Conservation (phyloP, 2,113 vertebrate genomes). For the Prunella himalayana region DNA sequence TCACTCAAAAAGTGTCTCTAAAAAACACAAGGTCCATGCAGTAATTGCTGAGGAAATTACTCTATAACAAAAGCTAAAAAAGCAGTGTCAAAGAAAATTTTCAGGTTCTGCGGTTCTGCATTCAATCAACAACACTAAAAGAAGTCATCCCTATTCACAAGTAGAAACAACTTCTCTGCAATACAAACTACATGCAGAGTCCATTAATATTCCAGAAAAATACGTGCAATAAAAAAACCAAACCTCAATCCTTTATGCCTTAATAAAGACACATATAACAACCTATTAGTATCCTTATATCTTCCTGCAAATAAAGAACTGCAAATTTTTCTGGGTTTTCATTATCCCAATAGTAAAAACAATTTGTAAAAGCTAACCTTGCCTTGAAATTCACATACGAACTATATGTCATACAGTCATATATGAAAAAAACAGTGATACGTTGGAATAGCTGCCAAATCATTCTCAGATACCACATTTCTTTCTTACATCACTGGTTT, state of each 20-base stretch:
- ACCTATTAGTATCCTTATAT: not conserved
- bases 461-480: not conserved
- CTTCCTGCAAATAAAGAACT: not conserved
- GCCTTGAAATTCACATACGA: not conserved
- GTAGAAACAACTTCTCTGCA: not conserved
- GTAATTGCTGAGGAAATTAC: not conserved
- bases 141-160: not conserved
- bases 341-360: not conserved
- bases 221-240: not conserved
- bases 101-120: not conserved
- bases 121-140: not conserved
- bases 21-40: not conserved
- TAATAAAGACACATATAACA: not conserved
- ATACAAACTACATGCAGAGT: not conserved
- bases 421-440: not conserved
- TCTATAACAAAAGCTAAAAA: not conserved
- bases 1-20: not conserved
- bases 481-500: not conserved
- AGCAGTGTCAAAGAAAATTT: not conserved
- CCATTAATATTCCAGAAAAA: not conserved
- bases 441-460: not conserved
- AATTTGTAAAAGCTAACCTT: not conserved
- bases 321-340: not conserved
- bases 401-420: not conserved
- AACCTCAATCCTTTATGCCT: not conserved